Conservation (phyloP, 2,797 vertebrate species). For the Neopelma chrysocephalum region DNA sequence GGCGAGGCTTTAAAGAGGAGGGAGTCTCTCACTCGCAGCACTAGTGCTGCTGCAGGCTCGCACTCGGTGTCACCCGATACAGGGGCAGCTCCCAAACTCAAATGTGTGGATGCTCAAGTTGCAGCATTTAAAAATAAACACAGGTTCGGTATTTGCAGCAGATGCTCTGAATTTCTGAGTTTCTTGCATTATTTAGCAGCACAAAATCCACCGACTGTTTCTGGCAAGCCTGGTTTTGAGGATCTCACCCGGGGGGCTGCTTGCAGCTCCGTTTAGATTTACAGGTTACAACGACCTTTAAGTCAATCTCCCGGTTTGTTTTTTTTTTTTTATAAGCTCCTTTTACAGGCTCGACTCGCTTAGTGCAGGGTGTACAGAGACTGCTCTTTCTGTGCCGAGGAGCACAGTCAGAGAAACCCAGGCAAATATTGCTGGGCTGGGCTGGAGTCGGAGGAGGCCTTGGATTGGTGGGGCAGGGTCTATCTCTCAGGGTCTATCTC, state of each 20-base stretch:
- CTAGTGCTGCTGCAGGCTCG: not conserved
- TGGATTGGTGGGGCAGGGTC: not conserved
- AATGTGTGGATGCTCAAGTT: not conserved
- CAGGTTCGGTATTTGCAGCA: not conserved
- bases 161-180: rapidly evolving
- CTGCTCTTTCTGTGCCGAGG: not conserved
- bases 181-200: not conserved
- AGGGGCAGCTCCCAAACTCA: not conserved
- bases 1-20: not conserved
- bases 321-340: not conserved
- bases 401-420: not conserved
- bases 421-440: not conserved
- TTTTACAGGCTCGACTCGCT: not conserved
- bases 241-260: not conserved
- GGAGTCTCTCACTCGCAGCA: not conserved
- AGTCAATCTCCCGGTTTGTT: not conserved
- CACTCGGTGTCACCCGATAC: not conserved
- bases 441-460: not conserved
- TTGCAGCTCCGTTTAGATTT: not conserved
- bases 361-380: not conserved
- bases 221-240: not conserved
- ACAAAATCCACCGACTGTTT: not conserved
- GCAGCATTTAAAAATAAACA: constrained; percentile 27
- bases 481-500: constrained; percentile 35
- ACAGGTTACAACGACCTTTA: not conserved